phyloP scores from a whole-genome alignment of 92 coral and sea anemone genomes.

The Actinostola sp. region DNA sequence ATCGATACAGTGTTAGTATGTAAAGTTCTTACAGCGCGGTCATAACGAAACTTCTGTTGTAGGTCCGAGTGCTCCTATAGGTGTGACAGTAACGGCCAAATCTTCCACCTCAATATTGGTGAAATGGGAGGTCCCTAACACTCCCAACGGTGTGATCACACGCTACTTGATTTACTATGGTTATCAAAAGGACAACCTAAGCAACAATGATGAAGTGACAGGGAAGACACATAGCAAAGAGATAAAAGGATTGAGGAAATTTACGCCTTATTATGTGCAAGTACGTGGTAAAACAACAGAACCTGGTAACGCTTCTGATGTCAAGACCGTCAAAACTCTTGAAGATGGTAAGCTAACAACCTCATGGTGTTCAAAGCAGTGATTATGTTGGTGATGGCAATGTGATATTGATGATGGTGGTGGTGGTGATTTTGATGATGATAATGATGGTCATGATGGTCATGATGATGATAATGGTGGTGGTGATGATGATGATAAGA shows the following conservation, averaged over 20 bases:
- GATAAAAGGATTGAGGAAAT: slow-evolving; percentile 45
- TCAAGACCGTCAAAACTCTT: slow-evolving; percentile 39
- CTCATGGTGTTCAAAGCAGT: too few species aligned
- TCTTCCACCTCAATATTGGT: slow-evolving; percentile 46
- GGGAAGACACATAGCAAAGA: slow-evolving; percentile 8
- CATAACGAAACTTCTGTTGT: too few species aligned
- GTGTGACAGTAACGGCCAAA: slow-evolving; percentile 14
- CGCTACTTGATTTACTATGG: slow-evolving; percentile 41
- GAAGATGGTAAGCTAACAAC: slow-evolving; percentile 61
- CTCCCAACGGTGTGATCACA: slow-evolving; percentile 56
- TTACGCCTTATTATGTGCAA: slow-evolving; percentile 55
- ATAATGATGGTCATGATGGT: too few species aligned
- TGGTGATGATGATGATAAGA: too few species aligned
- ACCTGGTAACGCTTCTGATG: slow-evolving; percentile 65
- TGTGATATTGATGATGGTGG: too few species aligned
- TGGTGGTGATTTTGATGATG: too few species aligned
- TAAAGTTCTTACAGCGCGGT: too few species aligned
- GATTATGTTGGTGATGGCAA: too few species aligned
- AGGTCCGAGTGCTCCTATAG: slow-evolving; percentile 63
- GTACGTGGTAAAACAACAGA: slow-evolving; percentile 63
- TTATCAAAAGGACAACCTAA: not conserved
- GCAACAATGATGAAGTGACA: slow-evolving; percentile 4
- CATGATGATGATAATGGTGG: too few species aligned
- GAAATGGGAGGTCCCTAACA: slow-evolving; percentile 60
- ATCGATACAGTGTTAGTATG: too few species aligned